Base-by-base conservation (phyloP, 2,888 invertebrate species). In the Andrena minutula region DNA sequence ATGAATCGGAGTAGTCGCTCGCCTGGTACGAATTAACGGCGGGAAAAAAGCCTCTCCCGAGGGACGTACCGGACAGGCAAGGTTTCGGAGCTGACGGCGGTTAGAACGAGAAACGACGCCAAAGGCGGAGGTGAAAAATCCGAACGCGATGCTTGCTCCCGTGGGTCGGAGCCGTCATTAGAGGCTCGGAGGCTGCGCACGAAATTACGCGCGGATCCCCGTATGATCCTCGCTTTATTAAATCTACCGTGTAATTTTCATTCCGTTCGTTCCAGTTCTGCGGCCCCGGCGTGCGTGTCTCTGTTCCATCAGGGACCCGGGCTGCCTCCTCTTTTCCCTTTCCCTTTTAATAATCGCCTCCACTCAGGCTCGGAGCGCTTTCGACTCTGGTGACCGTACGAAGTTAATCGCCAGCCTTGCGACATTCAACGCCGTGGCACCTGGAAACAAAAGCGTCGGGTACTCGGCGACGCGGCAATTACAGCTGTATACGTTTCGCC, bases 221-320 rank as follows among this genome's bases (percentile, higher is more conserved):
- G 75, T 84, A 81, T 83, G 80, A 88, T 87, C 87, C 82, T 73
- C 84, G 87, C 81, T 88, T 88, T 87, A 88, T 88, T 88, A 88
- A 87, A 87, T 88, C 82, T 78, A 88, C 86, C 79, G 81, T 88
- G 84, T 88, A 88, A 88, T 88, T 88, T 88, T 88, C 88, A 84
- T 88, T 84, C 82, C 88, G 73, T 86, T 79, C 88, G 85, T 88
- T 86, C 84, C 86, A 82, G 73, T 84, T 75, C 75, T 47, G 66
- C 72, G 61, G 61, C 51, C 64, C 56, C 58, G 79, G 47, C 75
- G 75, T 79, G 85, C 84, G 86, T 82, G 88, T 85, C 84, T 88
- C 75, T 79, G 73, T 66, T 68, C 79, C 82, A 85, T 86, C 76
- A 85, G 66, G 75, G 41, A 41, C 41, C 72, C 26, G 10, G 20